Base-by-base conservation (phyloP, 2,797 vertebrate genomes). In the Cirrhinus molitorella region DNA sequence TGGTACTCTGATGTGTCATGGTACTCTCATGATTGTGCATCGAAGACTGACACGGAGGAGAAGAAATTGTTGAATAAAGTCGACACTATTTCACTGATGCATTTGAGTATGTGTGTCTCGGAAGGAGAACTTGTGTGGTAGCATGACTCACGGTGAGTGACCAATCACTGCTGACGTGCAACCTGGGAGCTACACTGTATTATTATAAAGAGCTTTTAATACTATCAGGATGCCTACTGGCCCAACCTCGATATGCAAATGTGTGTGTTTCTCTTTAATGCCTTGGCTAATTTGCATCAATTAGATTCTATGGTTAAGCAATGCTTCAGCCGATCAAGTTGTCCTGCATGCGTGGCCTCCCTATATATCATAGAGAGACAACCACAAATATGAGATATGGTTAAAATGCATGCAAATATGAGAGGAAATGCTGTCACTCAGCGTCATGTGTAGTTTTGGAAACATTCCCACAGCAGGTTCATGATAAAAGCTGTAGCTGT, bases 401-500 rank as follows among this genome's bases (percentile, higher is more conserved):
- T 59, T 78, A n/a, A 45, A 65, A 78, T 66, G 28, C 5, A 66
- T 79, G 76, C 25, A 65, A 34, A 79, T 51, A 19, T 34, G 9
- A 59, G 34, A 59, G 37, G 31, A 85, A 85, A 78, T 23, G 45
- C 28, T 81, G n/a, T 63, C 59, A n/a, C 17, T 47, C 17, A 21
- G 68, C 76, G 47, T 76, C 34, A 61, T 80, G 81, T 85, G 71
- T 71, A 23, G 37, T 74, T 78, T 51, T 31, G 57, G 79, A 83
- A 57, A 53, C 79, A 80, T 88, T 87, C 51, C 81, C 72, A 78
- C 67, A 84, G 65, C 43, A 72, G 72, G 57, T 53, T 82, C 28
- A 43, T 53, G 23, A 72, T 49, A 72, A 75, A 61, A 55, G 74
- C 43, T n/a, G 81, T 40, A 51, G 80, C 34, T 85, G 76, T 89